Evolutionary conservation across 2,797 vertebrate species (phyloP).

Genomic region (Acrossocheilus fasciatus): DNA sequence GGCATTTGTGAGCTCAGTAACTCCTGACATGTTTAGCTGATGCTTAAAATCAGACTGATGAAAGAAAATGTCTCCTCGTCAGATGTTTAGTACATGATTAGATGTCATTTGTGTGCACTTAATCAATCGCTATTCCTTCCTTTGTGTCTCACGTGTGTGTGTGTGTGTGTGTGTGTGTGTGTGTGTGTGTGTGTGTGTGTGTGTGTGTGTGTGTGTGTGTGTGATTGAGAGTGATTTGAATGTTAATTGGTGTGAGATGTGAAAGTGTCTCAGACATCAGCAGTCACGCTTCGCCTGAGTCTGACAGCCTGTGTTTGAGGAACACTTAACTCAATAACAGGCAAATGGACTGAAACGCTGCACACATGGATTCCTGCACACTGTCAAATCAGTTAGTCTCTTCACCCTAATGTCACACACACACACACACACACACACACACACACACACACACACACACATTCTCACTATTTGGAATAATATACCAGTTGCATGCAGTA

Average conservation of each 20-base stretch:
- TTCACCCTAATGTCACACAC: background rate
- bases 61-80: background rate
- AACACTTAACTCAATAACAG: constrained; percentile 38
- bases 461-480: background rate
- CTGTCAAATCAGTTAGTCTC: background rate
- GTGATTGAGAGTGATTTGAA: constrained; percentile 39
- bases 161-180: background rate
- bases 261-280: constrained; percentile 18
- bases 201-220: background rate
- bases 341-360: constrained; percentile 37
- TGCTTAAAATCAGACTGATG: background rate
- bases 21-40: background rate
- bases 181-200: background rate
- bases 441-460: background rate
- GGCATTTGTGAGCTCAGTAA: constrained; percentile 13
- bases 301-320: constrained; percentile 50
- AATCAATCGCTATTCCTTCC: background rate
- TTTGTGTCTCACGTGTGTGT: background rate
- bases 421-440: background rate
- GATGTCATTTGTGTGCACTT: background rate
- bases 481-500: background rate
- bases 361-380: constrained; percentile 48
- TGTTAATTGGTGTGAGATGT: constrained; percentile 37
- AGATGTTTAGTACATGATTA: background rate
- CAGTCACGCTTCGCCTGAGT: constrained; percentile 21